These are phyloP conservation scores for Oxygymnocypris stewartii DNA, from an alignment of 2,113 vertebrate species.

Conservation along the genomic window DNA sequence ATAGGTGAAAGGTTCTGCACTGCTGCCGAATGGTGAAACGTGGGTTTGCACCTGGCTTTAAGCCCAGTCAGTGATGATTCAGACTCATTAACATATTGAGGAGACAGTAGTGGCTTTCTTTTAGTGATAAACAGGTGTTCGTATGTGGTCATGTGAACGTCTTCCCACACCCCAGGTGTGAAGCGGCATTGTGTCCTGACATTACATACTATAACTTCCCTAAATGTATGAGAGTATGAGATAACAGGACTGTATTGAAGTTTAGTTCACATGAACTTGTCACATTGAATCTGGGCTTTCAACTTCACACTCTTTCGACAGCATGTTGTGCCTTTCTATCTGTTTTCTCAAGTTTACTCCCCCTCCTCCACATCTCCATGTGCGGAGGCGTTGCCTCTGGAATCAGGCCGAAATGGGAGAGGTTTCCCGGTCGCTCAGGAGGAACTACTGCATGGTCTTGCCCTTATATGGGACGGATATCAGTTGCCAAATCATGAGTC, in stretches of 20 bases:
- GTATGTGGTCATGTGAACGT: neutral
- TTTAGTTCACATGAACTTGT: neutral
- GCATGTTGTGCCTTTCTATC: conserved; percentile 4
- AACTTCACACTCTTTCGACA: neutral
- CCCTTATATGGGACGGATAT: conserved; percentile 72
- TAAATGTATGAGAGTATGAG: neutral
- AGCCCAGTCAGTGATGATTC: conserved; percentile 63
- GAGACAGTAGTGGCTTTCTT: conserved; percentile 61
- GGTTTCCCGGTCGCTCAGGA: conserved; percentile 71
- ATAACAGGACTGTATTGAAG: neutral
- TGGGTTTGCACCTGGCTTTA: conserved; percentile 44
- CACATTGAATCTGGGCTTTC: neutral
- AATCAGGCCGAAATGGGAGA: conserved; percentile 69
- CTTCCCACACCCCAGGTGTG: neutral
- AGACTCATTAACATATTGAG: conserved; percentile 63
- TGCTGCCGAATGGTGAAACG: conserved; percentile 39
- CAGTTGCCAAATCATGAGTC: conserved; percentile 59
- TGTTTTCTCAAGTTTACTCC: neutral
- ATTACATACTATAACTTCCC: neutral
- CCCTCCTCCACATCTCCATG: conserved; percentile 61
- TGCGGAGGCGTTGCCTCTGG: conserved; percentile 60
- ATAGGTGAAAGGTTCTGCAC: conserved; percentile 35
- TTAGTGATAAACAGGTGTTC: conserved; percentile 66
- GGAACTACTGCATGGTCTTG: conserved; percentile 68
- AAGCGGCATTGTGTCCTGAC: neutral